A percentile compares a stretch with the other conserved stretches of the same genome.
phyloP scores from a whole-genome alignment of 2,888 invertebrate species.

The Aromia moschata region DNA sequence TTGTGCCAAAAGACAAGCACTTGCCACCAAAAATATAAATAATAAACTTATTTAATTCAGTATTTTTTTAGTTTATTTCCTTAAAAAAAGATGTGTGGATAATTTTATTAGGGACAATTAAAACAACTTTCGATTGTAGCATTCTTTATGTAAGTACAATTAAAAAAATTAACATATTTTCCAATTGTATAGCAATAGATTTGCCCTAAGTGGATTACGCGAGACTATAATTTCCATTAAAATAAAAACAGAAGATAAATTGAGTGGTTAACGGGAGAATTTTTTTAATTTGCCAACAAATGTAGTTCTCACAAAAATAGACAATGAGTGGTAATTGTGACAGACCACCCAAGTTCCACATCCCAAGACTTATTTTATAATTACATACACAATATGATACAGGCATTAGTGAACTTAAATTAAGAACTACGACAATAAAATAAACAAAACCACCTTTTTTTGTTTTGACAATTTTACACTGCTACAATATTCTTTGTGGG shows the following conservation, averaged over 20 bases:
- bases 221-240: constrained; percentile 14
- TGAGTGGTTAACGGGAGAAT: background rate
- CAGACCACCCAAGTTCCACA: constrained; percentile 22
- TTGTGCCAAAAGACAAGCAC: constrained; percentile 9
- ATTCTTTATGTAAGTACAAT: constrained; percentile 29
- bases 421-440: constrained; percentile 14
- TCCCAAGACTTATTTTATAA: constrained; percentile 18
- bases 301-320: constrained; percentile 6
- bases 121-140: constrained; percentile 24
- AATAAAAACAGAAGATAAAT: background rate
- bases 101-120: background rate
- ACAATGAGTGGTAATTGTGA: constrained; percentile 20
- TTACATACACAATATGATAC: constrained; percentile 16
- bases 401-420: constrained; percentile 14
- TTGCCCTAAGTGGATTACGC: constrained; percentile 14
- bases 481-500: constrained; percentile 29
- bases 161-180: constrained; percentile 12
- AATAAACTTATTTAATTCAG: too few species aligned
- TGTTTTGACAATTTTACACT: constrained; percentile 20
- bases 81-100: too few species aligned
- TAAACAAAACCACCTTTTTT: constrained; percentile 19
- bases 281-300: constrained; percentile 1
- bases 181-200: constrained; percentile 24
- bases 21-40: constrained; percentile 2
- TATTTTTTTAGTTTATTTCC: too few species aligned